Evolutionary conservation across 53 echinoderm and acorn worm species (phyloP), one percentile per base, ranked within the genome.

Genomic region (Paelopatides confundens): DNA sequence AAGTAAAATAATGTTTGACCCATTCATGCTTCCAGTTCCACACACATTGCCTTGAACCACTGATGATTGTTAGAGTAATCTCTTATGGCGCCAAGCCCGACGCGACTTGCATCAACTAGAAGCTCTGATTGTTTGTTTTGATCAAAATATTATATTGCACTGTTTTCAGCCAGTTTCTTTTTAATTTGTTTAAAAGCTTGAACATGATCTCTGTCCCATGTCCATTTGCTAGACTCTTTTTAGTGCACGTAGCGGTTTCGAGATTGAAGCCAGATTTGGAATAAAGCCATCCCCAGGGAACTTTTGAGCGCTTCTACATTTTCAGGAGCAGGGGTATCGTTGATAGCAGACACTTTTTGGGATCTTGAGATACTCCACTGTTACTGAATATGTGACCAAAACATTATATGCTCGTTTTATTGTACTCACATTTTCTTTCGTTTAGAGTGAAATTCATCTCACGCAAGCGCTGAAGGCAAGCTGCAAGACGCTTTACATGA

Each of bases 371-470:
- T 3, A 93, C 65, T 13, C 93, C 87, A 15, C 39, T 35, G 15
- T 54, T 15, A 13, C 87, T 63, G 70, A 93, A 93, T n/a, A 90
- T 67, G 48, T 90, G 93, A 5, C 90, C 88, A 39, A 93, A 93
- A 69, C 85, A 91, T 13, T 66, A 33, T 28, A 91, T 63, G 46
- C 62, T 65, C 27, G 17, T 14, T 33, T 65, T 36, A 77, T 64
- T 43, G 62, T 89, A 86, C 15, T 70, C 77, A 48, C 89, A 94
- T 53, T 90, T 93, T 24, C 38, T 54, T 35, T 69, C 37, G 71
- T 94, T 91, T 35, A 94, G 76, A n/a, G 89, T 91, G 3, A 94
- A 85, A 39, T 90, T 92, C 31, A 58, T 70, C 38, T 94, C 91
- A 2, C 87, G 65, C 54, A 92, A 58, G 7, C 90, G 89, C 24